These are phyloP conservation scores for Diplodus puntazzo DNA, from an alignment of 2,797 vertebrate genomes.

Conservation along the genomic window DNA sequence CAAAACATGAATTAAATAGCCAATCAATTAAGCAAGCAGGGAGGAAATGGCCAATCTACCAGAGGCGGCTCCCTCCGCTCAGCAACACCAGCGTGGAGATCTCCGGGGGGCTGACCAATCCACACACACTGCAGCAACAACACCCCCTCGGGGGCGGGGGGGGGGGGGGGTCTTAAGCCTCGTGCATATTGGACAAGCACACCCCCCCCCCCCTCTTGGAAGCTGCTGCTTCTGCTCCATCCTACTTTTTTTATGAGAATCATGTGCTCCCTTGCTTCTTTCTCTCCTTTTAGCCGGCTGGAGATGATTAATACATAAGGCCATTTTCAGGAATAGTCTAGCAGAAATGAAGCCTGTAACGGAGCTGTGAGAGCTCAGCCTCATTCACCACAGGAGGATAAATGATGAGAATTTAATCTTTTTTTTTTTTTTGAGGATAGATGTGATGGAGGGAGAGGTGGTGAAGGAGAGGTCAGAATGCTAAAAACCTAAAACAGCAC, in stretches of 20 bases:
- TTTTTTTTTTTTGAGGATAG: too few species aligned
- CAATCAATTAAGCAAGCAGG: slow-evolving; percentile 74
- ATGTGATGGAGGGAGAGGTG: slow-evolving; percentile 9
- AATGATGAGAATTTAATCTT: slow-evolving; percentile 3
- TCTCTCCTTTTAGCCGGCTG: slow-evolving; percentile 47
- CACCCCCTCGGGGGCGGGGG: slow-evolving; percentile 29
- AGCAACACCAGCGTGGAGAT: slow-evolving; percentile 52
- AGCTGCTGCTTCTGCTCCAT: slow-evolving; percentile 25
- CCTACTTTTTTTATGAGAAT: neutral
- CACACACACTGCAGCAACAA: slow-evolving; percentile 61
- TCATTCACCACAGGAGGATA: slow-evolving; percentile 33
- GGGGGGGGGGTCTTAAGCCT: slow-evolving; percentile 40
- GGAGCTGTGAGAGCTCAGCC: slow-evolving; percentile 50
- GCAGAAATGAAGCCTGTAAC: slow-evolving; percentile 58
- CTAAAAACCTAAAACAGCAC: slow-evolving; percentile 46
- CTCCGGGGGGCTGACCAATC: slow-evolving; percentile 66
- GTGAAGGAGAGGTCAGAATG: slow-evolving; percentile 32
- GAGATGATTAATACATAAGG: slow-evolving; percentile 73
- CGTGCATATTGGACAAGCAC: slow-evolving; percentile 55
- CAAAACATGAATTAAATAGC: slow-evolving; percentile 68
- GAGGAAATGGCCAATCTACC: slow-evolving; percentile 60
- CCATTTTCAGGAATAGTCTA: slow-evolving; percentile 65
- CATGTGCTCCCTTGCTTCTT: slow-evolving; percentile 26
- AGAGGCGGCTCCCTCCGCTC: slow-evolving; percentile 61
- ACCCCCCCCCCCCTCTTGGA: neutral